These are phyloP conservation scores for Ganaspis sp. DNA, from an alignment of 1,140 invertebrate species.

Conservation along the genomic window DNA sequence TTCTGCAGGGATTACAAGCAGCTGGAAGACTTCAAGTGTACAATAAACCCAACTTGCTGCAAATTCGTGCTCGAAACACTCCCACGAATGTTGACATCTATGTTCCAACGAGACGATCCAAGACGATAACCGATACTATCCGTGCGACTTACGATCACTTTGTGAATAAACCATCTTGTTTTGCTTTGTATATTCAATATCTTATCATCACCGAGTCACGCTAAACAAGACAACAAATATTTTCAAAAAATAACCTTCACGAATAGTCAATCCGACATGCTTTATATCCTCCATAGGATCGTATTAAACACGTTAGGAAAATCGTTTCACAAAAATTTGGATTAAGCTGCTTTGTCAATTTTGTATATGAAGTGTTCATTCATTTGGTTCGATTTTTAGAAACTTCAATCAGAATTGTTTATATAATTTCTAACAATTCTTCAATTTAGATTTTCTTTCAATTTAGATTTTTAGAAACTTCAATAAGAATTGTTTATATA, in stretches of 20 bases:
- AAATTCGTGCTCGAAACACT: slow-evolving; percentile 52
- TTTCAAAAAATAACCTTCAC: neutral
- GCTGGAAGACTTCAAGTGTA: slow-evolving; percentile 61
- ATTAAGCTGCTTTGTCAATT: too few relatives aligned
- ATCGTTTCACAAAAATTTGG: slow-evolving; percentile 26
- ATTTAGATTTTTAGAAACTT: too few relatives aligned
- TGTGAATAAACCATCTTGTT: slow-evolving; percentile 28
- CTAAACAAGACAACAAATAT: neutral
- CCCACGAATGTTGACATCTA: slow-evolving; percentile 58
- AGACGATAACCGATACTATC: slow-evolving; percentile 24
- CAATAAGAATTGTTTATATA: too few relatives aligned
- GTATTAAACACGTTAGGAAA: neutral
- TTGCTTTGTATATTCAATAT: slow-evolving; percentile 25
- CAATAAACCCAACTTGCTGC: slow-evolving; percentile 56
- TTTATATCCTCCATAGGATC: neutral
- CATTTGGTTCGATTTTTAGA: too few relatives aligned
- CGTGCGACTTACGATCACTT: slow-evolving; percentile 31
- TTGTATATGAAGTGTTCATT: too few relatives aligned
- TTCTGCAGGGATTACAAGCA: slow-evolving; percentile 68
- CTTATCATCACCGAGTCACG: slow-evolving; percentile 19
- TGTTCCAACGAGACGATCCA: slow-evolving; percentile 49
- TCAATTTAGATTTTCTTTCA: too few relatives aligned
- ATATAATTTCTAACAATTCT: too few relatives aligned
- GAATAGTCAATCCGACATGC: neutral
- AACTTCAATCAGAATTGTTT: too few relatives aligned